Evolutionary conservation across 2,113 vertebrate genomes (phyloP).

Genomic region (Glaucidium brasilianum): DNA sequence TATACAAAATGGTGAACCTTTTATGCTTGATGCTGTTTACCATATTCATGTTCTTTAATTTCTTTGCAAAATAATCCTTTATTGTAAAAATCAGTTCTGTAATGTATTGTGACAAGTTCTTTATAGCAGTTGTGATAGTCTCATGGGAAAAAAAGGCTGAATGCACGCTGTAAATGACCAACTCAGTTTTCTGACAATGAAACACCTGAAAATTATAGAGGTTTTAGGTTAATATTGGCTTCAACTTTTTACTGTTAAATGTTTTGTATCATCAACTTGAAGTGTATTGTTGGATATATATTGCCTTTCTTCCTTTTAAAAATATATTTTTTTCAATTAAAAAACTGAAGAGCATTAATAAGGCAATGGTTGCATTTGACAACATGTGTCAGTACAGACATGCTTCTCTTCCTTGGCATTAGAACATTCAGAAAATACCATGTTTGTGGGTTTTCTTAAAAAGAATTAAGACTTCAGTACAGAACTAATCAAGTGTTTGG

Average conservation of each 20-base stretch:
- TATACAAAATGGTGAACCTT: neutral
- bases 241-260: neutral
- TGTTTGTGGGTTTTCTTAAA: neutral
- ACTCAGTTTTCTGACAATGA: neutral
- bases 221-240: neutral
- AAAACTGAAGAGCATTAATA: neutral
- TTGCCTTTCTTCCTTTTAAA: neutral
- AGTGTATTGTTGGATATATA: neutral
- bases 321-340: neutral
- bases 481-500: neutral
- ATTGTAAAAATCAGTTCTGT: neutral
- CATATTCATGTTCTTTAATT: fast-evolving
- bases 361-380: neutral
- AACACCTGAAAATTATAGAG: neutral
- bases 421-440: neutral
- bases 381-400: no score
- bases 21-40: neutral
- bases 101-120: neutral
- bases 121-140: neutral
- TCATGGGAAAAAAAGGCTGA: neutral
- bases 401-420: neutral
- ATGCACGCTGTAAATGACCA: neutral
- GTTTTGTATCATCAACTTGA: neutral
- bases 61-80: neutral
- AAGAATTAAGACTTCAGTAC: neutral